phyloP scores from a whole-genome alignment of 2,113 vertebrate genomes.

The Arenaria interpres region DNA sequence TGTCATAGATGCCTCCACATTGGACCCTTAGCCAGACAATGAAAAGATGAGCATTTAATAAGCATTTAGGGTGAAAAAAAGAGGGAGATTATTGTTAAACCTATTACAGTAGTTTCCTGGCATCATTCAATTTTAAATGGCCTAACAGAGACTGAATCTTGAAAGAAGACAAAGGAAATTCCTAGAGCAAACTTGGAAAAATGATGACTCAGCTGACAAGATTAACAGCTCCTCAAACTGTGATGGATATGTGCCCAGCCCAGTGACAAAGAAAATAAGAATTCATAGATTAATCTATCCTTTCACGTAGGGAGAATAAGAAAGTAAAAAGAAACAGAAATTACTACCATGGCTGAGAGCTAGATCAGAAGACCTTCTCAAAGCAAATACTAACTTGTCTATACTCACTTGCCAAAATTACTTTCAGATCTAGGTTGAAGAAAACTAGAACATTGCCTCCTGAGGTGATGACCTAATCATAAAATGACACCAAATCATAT shows the following conservation, averaged over 20 bases:
- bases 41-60: not conserved
- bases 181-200: not conserved
- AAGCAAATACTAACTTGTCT: not conserved
- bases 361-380: not conserved
- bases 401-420: not conserved
- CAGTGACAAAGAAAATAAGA: not conserved
- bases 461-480: not conserved
- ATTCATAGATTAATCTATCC: not conserved
- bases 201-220: not conserved
- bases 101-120: not conserved
- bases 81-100: not conserved
- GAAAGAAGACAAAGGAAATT: not conserved
- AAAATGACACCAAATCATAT: not conserved
- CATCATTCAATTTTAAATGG: not conserved
- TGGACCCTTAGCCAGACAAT: not conserved
- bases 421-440: not conserved
- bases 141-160: not conserved
- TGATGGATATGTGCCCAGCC: not conserved
- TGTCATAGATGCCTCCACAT: not conserved
- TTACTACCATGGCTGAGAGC: not conserved
- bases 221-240: not conserved
- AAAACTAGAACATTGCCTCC: not conserved
- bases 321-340: not conserved
- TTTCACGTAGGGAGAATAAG: not conserved
- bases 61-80: not conserved